Percentiles rank a stretch among this genome's conserved stretches.
phyloP scores from a whole-genome alignment of 2,888 invertebrate genomes.

The Eurytoma adleriae region DNA sequence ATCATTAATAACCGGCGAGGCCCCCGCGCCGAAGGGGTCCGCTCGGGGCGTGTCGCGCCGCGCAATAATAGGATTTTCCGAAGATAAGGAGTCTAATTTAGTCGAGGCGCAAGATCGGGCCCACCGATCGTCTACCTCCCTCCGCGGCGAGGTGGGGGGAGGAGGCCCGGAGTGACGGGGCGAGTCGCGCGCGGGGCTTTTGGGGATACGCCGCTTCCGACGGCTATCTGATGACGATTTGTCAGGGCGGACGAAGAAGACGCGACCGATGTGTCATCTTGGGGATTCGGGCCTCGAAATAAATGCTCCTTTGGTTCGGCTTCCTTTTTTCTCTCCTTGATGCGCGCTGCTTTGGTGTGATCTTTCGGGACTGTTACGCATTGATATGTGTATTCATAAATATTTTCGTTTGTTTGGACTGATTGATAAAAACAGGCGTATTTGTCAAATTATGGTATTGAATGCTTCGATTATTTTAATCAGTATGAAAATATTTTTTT shows the following conservation, averaged over 20 bases:
- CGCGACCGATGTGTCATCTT: neutral
- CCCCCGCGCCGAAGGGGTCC: neutral
- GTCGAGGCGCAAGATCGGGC: slow-evolving; percentile 24
- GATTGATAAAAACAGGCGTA: too few relatives aligned
- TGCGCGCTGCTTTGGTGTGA: neutral
- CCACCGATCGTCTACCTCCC: slow-evolving; percentile 29
- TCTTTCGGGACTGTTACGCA: neutral
- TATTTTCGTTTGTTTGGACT: too few relatives aligned
- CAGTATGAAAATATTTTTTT: too few relatives aligned
- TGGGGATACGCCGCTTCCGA: slow-evolving; percentile 8
- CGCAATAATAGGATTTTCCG: slow-evolving; percentile 57
- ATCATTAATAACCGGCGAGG: slow-evolving; percentile 52
- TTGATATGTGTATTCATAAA: neutral
- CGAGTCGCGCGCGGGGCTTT: slow-evolving; percentile 18
- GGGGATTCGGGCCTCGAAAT: too few relatives aligned
- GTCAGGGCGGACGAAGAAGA: slow-evolving; percentile 46
- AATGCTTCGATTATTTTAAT: too few relatives aligned
- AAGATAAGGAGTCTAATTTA: slow-evolving; percentile 56
- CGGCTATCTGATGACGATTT: slow-evolving; percentile 55
- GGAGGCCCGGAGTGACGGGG: slow-evolving; percentile 15
- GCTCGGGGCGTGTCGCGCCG: slow-evolving; percentile 40
- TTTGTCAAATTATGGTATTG: too few relatives aligned
- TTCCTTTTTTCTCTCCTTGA: neutral
- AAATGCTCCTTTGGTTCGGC: too few relatives aligned
- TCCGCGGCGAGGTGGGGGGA: neutral